Evolutionary conservation across 2,113 vertebrate genomes (phyloP).

Genomic region (Caretta caretta): DNA sequence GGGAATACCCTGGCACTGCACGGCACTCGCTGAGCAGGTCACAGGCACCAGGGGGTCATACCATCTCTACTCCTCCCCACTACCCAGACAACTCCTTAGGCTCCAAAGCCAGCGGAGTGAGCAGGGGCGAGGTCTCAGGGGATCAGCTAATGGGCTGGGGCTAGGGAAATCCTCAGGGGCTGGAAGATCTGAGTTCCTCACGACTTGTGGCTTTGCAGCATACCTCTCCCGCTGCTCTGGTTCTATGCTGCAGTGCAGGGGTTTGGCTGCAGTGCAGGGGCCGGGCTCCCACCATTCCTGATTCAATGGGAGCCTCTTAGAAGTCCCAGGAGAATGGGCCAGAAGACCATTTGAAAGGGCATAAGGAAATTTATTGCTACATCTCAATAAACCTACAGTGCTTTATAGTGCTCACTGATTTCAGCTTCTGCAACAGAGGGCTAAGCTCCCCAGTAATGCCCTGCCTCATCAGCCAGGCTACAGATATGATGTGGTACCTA

Average conservation of each 20-base stretch:
- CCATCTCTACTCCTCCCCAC: neutral
- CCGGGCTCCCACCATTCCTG: neutral
- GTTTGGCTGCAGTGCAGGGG: neutral
- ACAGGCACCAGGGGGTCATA: fast-evolving
- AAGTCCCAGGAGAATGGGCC: neutral
- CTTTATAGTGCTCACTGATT: neutral
- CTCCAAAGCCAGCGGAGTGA: neutral
- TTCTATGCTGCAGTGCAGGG: neutral
- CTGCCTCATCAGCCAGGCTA: neutral
- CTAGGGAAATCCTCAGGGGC: neutral
- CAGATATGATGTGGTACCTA: neutral
- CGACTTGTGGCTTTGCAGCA: neutral
- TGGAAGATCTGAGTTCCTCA: neutral
- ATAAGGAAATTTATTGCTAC: neutral
- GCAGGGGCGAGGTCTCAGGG: neutral
- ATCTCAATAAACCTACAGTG: neutral
- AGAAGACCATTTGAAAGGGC: neutral
- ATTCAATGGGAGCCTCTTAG: neutral
- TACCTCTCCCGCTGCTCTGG: neutral
- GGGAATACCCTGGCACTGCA: neutral
- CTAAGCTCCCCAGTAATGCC: neutral
- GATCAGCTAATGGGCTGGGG: fast-evolving
- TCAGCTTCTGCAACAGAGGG: neutral
- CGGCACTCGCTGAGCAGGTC: neutral
- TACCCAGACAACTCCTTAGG: neutral